Evolutionary conservation across 2,888 invertebrate species (phyloP).

Genomic region (Andrena minutula): DNA sequence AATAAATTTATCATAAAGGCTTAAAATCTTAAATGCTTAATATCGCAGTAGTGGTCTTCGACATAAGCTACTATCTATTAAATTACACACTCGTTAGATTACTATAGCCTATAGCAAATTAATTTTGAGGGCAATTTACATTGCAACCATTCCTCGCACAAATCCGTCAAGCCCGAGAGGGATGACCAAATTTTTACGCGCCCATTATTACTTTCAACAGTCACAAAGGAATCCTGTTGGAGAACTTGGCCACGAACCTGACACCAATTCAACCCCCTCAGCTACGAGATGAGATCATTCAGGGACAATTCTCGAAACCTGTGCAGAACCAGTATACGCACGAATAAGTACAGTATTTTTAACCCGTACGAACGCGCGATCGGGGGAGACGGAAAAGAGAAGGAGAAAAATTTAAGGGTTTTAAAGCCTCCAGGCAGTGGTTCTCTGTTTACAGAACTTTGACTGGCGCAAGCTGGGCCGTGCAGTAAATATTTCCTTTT

Average conservation of each 20-base stretch:
- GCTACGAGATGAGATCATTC: conserved; percentile 30
- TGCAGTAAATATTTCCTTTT: background rate
- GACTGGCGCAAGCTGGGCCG: background rate
- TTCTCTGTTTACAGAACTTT: conserved; percentile 38
- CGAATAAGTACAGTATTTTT: conserved; percentile 75
- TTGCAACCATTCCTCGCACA: background rate
- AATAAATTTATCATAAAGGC: too few species aligned
- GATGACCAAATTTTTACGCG: conserved; percentile 32
- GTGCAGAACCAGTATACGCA: conserved; percentile 55
- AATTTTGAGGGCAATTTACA: too few species aligned
- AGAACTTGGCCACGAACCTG: conserved; percentile 31
- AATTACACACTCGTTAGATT: too few species aligned
- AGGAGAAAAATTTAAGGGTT: conserved; percentile 67
- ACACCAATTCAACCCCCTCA: conserved; percentile 34
- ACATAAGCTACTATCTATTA: too few species aligned
- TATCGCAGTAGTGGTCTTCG: too few species aligned
- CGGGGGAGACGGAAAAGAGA: conserved; percentile 52
- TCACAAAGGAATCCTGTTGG: conserved; percentile 14
- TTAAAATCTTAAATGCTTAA: too few species aligned
- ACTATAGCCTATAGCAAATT: too few species aligned
- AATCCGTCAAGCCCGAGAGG: background rate
- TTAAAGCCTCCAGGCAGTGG: conserved; percentile 58
- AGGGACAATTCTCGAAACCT: conserved; percentile 66
- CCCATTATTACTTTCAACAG: conserved; percentile 18
- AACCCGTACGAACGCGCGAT: conserved; percentile 65